Evolutionary conservation across 2,797 vertebrate genomes (phyloP), one percentile per base, ranked within the genome.

Genomic region (Acanthis flammea): DNA sequence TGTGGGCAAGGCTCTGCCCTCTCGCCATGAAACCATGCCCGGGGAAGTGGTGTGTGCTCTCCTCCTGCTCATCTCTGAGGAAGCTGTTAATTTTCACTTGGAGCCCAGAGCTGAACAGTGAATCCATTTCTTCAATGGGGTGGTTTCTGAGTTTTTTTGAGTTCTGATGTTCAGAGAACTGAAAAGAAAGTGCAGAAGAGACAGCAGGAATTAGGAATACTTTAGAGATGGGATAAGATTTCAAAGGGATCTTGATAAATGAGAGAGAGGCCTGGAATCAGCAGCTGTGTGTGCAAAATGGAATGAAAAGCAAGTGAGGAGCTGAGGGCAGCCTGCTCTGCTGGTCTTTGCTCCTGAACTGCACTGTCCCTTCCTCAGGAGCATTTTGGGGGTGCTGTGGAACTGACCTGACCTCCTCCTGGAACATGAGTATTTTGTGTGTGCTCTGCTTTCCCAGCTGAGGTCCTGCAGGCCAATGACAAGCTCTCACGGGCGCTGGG

Each of bases 381-480:
- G 54, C 53, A 4, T 61, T 39, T 16, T 30, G 70, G 71, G 45
- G 2, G 31, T 14, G 51, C 42, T 0, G 1, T 22, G 61, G 78
- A 27, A 8, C 55, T 35, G 44, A 12, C 17, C 28, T n/a, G 67
- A 21, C 45, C 30, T 18, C 45, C 19, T 53, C 0, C 16, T 16
- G 57, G 44, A 61, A n/a, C 21, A 5, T 23, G 7, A 30, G 5
- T 12, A 0, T 24, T 61, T 55, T 47, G 61, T 33, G 19, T 65
- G 30, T 87, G 57, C 50, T 84, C 44, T 83, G 10, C 0, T 79
- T 62, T 86, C 68, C 28, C 97, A 98, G 98, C 97, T 4, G 98
- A 98, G 91, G 97, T 99, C 81, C 98, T 99, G 86, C 98, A 98
- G 42, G 98, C 98, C 48, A 99, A 97, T 2, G 99, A 99, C 42